Evolutionary conservation across 2,888 invertebrate genomes (phyloP).

Genomic region (Troides aeacus): DNA sequence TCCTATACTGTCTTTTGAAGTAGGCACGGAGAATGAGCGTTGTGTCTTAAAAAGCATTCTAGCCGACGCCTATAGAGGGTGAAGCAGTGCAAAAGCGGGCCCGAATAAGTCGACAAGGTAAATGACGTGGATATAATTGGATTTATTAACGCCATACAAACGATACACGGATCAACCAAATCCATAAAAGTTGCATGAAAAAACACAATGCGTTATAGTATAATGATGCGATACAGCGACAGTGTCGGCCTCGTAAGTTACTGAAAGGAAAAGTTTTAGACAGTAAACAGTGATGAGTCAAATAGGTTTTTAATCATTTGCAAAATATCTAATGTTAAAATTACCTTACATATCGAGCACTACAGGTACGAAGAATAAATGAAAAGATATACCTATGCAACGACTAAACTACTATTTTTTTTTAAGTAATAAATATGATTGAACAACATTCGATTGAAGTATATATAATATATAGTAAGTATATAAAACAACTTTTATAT

Average conservation of each 20-base stretch:
- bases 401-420: no score
- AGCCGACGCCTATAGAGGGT: conserved; percentile 70
- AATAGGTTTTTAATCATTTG: background rate
- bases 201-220: conserved; percentile 49
- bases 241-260: conserved; percentile 27
- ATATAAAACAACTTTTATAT: no score
- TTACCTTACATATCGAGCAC: background rate
- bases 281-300: conserved; percentile 12
- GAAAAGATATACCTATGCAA: no score
- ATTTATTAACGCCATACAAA: conserved; percentile 54
- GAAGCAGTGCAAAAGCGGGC: conserved; percentile 45
- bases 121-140: conserved; percentile 34
- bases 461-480: no score
- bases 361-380: conserved; percentile 3
- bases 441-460: no score
- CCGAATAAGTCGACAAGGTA: conserved; percentile 36
- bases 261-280: conserved; percentile 36
- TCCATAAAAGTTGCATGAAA: conserved; percentile 59
- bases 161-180: conserved; percentile 61
- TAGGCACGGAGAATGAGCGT: conserved; percentile 95
- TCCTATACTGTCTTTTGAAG: conserved; percentile 86
- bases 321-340: background rate
- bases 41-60: conserved; percentile 94
- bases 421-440: no score
- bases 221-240: conserved; percentile 41